Percentiles rank a stretch among this genome's conserved stretches.
These are phyloP conservation scores for Leptoclinus maculatus DNA, from an alignment of 2,797 vertebrate genomes.

Conservation along the genomic window DNA sequence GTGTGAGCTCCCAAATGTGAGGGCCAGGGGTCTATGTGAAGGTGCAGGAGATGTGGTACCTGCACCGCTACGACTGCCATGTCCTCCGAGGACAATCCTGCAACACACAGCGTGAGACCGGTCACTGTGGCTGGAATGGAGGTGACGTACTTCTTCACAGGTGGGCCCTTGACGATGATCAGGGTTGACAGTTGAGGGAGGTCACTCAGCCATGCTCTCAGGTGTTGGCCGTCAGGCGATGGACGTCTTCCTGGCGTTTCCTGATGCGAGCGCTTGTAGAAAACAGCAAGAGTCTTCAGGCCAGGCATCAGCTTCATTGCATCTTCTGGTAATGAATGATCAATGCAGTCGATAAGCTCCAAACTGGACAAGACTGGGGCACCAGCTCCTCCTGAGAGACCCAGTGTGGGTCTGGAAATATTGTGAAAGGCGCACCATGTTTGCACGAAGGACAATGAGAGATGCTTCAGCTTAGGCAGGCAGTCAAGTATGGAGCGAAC, in stretches of 20 bases:
- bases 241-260: background rate
- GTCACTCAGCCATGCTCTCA: constrained; percentile 64
- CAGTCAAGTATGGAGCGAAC: constrained; percentile 34
- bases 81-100: constrained; percentile 31
- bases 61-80: constrained; percentile 40
- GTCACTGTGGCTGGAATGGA: constrained; percentile 66
- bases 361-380: constrained; percentile 53
- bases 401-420: background rate
- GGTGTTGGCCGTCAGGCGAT: background rate
- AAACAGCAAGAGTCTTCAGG: constrained; percentile 58
- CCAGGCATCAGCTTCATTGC: constrained; percentile 50
- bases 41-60: constrained; percentile 66
- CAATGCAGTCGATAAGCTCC: constrained; percentile 57
- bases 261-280: constrained; percentile 14
- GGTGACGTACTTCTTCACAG: constrained; percentile 31
- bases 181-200: constrained; percentile 59
- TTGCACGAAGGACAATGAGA: constrained; percentile 50
- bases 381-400: background rate
- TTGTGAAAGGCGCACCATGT: background rate
- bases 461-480: constrained; percentile 64
- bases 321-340: constrained; percentile 30
- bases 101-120: constrained; percentile 57
- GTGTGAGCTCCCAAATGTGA: constrained; percentile 30
- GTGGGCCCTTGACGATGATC: constrained; percentile 54
- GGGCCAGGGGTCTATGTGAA: constrained; percentile 70